A percentile compares a stretch with the other conserved stretches of the same genome.
Evolutionary conservation across 2,113 vertebrate genomes (phyloP).

Genomic region (Triplophysa dalaica): DNA sequence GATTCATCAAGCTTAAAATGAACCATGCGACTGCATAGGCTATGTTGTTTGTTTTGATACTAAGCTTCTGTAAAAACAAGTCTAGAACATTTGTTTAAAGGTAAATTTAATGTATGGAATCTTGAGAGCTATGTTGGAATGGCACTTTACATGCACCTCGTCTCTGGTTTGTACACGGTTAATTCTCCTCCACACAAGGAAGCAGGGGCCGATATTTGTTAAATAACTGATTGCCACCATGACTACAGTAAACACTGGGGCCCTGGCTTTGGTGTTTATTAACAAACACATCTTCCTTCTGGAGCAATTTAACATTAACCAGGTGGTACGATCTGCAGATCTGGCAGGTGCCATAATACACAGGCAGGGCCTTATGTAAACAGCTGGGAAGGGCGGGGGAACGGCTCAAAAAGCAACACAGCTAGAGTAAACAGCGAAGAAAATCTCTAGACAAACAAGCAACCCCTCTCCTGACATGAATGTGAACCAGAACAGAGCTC

Average conservation of each 20-base stretch:
- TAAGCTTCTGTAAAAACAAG: not conserved
- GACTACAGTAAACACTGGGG: slow-evolving; percentile 98
- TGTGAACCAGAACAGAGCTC: slow-evolving; percentile 74
- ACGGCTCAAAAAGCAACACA: slow-evolving; percentile 82
- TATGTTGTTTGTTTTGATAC: not conserved
- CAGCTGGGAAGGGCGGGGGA: slow-evolving; percentile 75
- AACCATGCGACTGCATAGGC: not conserved
- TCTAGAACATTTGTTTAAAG: not conserved
- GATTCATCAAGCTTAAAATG: slow-evolving; percentile 12
- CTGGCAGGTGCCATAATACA: slow-evolving; percentile 93
- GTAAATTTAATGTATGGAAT: not conserved
- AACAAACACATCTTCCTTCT: slow-evolving; percentile 99
- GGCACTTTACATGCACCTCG: not conserved
- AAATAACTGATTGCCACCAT: slow-evolving; percentile 97
- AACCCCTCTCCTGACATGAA: slow-evolving; percentile 86
- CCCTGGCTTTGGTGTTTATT: slow-evolving; percentile 94
- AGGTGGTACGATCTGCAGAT: slow-evolving; percentile 97
- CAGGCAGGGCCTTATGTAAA: slow-evolving; percentile 93
- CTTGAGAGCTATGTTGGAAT: not conserved
- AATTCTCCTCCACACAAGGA: slow-evolving; percentile 62
- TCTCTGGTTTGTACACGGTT: slow-evolving; percentile 58
- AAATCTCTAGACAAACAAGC: slow-evolving; percentile 87
- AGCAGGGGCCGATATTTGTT: slow-evolving; percentile 91
- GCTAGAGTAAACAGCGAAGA: slow-evolving; percentile 90
- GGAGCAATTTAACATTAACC: slow-evolving; percentile 99